phyloP scores from a whole-genome alignment of 2,888 invertebrate genomes.

The Spodoptera picta region DNA sequence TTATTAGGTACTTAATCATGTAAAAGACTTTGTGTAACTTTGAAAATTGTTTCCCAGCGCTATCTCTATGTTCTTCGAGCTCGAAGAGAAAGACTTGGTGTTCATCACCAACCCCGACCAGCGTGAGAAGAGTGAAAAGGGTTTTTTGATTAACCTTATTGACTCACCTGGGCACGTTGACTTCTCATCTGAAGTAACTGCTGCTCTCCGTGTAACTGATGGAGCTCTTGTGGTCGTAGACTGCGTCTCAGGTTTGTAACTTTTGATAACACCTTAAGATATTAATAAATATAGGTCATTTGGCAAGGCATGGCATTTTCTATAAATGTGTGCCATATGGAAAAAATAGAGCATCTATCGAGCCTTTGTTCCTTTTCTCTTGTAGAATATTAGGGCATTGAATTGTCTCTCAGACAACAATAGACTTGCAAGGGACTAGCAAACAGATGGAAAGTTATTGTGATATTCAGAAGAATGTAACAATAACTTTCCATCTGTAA shows the following conservation, averaged over 20 bases:
- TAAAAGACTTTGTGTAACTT: conserved; percentile 3
- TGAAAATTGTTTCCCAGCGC: conserved; percentile 90
- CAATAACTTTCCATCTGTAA: too few relatives aligned
- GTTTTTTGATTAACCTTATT: conserved; percentile 99
- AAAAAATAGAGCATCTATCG: too few relatives aligned
- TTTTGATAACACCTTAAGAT: background rate
- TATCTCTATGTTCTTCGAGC: conserved; percentile 99
- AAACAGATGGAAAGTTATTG: too few relatives aligned
- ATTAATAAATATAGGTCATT: background rate
- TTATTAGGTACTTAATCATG: conserved; percentile 6
- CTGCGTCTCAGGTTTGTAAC: conserved; percentile 97
- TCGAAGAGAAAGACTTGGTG: conserved; percentile 97
- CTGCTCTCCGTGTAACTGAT: conserved; percentile 99
- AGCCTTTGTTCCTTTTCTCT: too few relatives aligned
- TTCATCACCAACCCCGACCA: conserved; percentile 97
- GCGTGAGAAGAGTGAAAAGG: conserved; percentile 96
- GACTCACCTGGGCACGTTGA: conserved; percentile 99
- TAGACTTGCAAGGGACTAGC: too few relatives aligned
- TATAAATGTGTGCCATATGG: too few relatives aligned
- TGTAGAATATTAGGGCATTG: too few relatives aligned
- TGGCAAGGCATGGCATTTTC: background rate
- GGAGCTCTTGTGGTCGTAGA: conserved; percentile 99
- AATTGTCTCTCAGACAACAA: too few relatives aligned
- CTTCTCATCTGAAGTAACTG: conserved; percentile 99
- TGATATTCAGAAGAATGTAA: too few relatives aligned